Evolutionary conservation across 2,113 vertebrate species (phyloP), one percentile per base, ranked within the genome.

Genomic region (Mesembrinibis cayennensis): DNA sequence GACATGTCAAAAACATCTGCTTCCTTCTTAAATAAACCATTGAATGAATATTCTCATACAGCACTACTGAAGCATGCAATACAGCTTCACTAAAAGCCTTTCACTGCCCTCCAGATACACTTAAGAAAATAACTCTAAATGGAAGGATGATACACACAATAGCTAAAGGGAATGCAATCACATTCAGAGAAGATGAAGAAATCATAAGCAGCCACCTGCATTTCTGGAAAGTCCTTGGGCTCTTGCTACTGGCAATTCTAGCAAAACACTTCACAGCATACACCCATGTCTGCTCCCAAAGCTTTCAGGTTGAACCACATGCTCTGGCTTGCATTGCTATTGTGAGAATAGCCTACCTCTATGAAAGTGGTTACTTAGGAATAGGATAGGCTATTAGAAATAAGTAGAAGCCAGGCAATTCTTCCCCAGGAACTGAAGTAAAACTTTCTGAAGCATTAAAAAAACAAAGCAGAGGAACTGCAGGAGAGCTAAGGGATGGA

Each of bases 41-140:
- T 81, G 91, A 96, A 83, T 90, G 87, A 95, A 94, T 95, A 95
- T 95, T 94, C 87, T 93, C 63, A 66, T 93, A 30, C 45, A 88
- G 84, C 67, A 82, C 67, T 95, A 74, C 82, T 83, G 74, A 97
- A 94, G 84, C 97, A 81, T 94, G 89, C 94, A 88, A 52, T 63
- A 81, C 14, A 13, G 9, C 71, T 88, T 66, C 85, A 81, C 89
- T 94, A 94, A 96, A 92, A 96, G 84, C 93, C 79, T 96, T 91
- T 82, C 71, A 32, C 74, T 93, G 87, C 95, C 97, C 94, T 96
- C 71, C 87, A 88, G 96, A 95, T 81, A 93, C 87, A 94, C 95
- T 95, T 96, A 90, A 87, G 87, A 94, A 96, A 93, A 96, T 82
- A 93, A 93, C 71, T 95, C 73, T 77, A 90, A 96, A 82, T 93